A percentile compares a stretch with the other conserved stretches of the same genome.
Evolutionary conservation across 2,888 invertebrate species (phyloP).

Genomic region (Mythimna loreyi): DNA sequence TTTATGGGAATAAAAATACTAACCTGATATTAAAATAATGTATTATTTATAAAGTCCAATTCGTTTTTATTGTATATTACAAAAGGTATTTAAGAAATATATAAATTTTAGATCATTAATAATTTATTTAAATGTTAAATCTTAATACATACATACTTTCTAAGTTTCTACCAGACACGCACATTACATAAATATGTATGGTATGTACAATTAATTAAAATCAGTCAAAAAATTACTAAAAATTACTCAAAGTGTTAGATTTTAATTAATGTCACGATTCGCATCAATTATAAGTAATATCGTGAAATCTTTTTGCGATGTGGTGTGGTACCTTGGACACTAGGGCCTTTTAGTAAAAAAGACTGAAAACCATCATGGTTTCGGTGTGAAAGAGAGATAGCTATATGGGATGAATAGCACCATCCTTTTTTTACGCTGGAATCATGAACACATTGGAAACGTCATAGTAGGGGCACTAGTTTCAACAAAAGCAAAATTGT

Average conservation of each 20-base stretch:
- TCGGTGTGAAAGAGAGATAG: not conserved
- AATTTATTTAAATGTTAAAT: constrained; percentile 41
- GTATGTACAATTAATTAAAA: constrained; percentile 47
- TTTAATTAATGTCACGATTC: not conserved
- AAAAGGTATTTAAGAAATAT: constrained; percentile 41
- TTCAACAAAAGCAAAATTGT: not conserved
- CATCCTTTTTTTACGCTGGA: no score
- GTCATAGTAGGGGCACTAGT: not conserved
- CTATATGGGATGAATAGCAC: not conserved
- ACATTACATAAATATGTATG: constrained; percentile 33
- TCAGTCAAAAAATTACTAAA: constrained; percentile 48
- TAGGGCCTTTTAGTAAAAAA: not conserved
- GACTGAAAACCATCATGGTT: not conserved
- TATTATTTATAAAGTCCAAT: constrained; percentile 46
- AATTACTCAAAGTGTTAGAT: not conserved
- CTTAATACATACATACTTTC: constrained; percentile 31
- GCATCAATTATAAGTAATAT: not conserved
- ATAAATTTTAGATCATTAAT: constrained; percentile 29
- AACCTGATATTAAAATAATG: constrained; percentile 28
- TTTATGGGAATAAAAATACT: constrained; percentile 1
- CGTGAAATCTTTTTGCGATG: not conserved
- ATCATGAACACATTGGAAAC: not conserved
- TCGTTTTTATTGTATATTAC: constrained; percentile 38
- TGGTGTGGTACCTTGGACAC: not conserved
- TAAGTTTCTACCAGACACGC: constrained; percentile 20